Conservation (phyloP, 30 jellyfish, hydroid and myxozoan species). For the Hydractinia echinata region DNA sequence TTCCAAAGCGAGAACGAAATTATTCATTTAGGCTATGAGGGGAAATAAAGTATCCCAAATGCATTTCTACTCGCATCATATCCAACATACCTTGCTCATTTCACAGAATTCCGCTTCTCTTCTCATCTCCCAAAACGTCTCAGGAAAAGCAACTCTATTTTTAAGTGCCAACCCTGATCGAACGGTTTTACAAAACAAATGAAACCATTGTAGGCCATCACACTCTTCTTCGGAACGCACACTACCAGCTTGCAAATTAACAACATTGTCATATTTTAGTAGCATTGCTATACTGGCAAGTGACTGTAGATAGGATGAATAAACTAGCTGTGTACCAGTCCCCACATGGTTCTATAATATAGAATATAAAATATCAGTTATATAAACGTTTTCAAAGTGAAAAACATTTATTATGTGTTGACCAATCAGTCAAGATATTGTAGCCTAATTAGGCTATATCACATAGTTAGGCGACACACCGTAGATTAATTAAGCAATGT, state of each 20-base stretch:
- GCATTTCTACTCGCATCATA: not conserved
- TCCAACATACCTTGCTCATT: constrained; percentile 1
- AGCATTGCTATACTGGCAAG: constrained; percentile 24
- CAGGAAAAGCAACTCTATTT: constrained; percentile 17
- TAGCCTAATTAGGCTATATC: no score
- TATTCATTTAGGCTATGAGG: no score
- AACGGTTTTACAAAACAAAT: constrained; percentile 18
- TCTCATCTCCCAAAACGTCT: constrained; percentile 15
- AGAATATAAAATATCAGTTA: not conserved
- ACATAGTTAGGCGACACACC: no score
- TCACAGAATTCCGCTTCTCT: constrained; percentile 17
- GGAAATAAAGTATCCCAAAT: no score
- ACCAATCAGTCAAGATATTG: no score
- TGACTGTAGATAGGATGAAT: constrained; percentile 21
- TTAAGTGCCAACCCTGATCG: constrained; percentile 25
- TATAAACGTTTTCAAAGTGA: not conserved
- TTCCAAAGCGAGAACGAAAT: no score
- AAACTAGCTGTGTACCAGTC: constrained; percentile 25
- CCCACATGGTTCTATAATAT: constrained; percentile 22
- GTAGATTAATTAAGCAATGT: no score
- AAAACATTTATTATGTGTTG: not conserved
- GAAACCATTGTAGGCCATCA: constrained; percentile 12
- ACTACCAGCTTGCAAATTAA: not conserved
- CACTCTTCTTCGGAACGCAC: not conserved
- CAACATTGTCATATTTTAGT: constrained; percentile 11